phyloP scores from a whole-genome alignment of 2,888 invertebrate genomes.

The Phyto melanocephala region DNA sequence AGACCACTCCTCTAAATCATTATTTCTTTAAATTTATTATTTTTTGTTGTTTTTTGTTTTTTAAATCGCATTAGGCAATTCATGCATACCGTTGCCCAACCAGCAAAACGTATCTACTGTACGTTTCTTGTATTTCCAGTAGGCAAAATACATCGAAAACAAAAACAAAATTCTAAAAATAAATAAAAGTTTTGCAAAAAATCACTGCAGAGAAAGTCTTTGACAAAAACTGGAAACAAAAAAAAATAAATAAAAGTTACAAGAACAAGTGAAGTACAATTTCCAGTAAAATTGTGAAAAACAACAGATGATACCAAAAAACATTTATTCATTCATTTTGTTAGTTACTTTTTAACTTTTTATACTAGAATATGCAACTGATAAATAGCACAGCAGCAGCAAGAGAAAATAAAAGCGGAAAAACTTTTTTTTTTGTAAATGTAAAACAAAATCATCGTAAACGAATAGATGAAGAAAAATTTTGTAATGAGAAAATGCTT shows the following conservation, averaged over 20 bases:
- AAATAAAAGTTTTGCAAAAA: slow-evolving; percentile 39
- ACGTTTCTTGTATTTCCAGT: slow-evolving; percentile 31
- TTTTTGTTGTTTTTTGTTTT: too few species aligned
- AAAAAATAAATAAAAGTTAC: slow-evolving; percentile 27
- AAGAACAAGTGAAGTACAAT: slow-evolving; percentile 55
- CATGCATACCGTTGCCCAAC: too few species aligned
- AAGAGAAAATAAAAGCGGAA: neutral
- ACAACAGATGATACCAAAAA: slow-evolving; percentile 43
- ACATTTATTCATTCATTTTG: slow-evolving; percentile 20
- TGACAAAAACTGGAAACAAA: slow-evolving; percentile 24
- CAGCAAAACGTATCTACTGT: too few species aligned
- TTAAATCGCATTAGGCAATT: too few species aligned
- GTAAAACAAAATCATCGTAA: slow-evolving; percentile 14
- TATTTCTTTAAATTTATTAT: too few species aligned
- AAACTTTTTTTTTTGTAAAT: too few species aligned
- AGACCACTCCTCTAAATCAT: too few species aligned
- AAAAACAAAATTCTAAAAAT: neutral
- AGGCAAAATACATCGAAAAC: neutral
- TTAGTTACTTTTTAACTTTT: neutral
- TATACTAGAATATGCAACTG: slow-evolving; percentile 15
- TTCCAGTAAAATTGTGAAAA: slow-evolving; percentile 57
- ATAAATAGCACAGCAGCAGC: slow-evolving; percentile 22
- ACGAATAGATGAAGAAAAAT: slow-evolving; percentile 42
- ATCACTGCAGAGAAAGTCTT: slow-evolving; percentile 45
- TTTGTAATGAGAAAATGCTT: slow-evolving; percentile 31